Base-by-base conservation (phyloP, 2,113 vertebrate genomes). In the Crocuta crocuta region DNA sequence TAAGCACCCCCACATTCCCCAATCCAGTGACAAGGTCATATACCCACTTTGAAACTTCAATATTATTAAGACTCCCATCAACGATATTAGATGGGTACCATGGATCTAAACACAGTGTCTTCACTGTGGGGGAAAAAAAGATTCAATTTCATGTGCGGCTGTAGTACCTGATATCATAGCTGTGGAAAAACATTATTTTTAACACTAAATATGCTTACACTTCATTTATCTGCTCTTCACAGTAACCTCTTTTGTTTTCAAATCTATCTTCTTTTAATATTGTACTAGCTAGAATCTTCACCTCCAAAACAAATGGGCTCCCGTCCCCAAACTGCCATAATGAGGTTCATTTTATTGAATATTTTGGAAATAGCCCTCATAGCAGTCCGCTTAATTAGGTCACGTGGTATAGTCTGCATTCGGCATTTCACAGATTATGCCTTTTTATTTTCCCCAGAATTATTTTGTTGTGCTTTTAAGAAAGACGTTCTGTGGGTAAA, bases 361-460 rank as follows among this genome's bases (percentile, higher is more conserved):
- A 43, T 89, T 83, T 83, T 85, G 65, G 66, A 91, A 85, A 78
- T 63, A 79, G 4, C 33, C 28, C 58, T 79, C 82, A 12, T 5
- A 35, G n/a, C 23, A 3, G 17, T 74, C 91, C 0, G 2, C 86
- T 93, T 95, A 97, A 97, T 92, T 93, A 91, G 94, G 63, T 87
- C 68, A 55, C 2, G 39, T 80, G 94, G 85, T n/a, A n/a, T 58
- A 33, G 53, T 84, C 93, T 92, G 28, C 39, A 61, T 93, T 95
- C 82, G 84, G 82, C 82, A 50, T 55, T 96, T 96, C 78, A 31
- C 73, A 90, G 70, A 83, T 86, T 71, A 93, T 39, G 71, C 16
- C 79, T 97, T 83, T 96, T 95, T 89, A 94, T 94, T 95, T 97
- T 50, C 92, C 92, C 88, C 79, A 76, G 86, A 95, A 97, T 89